phyloP scores from a whole-genome alignment of 2,888 invertebrate species.

The Erannis defoliaria region DNA sequence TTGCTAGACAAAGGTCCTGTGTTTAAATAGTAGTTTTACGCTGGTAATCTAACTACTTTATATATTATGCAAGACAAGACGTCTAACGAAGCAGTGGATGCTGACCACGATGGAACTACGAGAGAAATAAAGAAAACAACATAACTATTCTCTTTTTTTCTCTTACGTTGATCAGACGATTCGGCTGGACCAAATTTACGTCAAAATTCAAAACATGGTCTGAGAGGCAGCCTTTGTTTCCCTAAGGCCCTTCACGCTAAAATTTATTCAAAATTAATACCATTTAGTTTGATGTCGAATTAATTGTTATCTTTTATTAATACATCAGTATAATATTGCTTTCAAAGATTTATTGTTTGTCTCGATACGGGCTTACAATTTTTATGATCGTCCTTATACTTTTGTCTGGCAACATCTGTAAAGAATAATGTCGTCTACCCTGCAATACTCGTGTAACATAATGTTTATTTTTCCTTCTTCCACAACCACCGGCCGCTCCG shows the following conservation, averaged over 20 bases:
- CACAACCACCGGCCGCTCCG: conserved; percentile 56
- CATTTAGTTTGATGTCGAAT: neutral
- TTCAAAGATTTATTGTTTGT: neutral
- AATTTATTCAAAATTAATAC: neutral
- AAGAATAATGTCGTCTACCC: conserved; percentile 24
- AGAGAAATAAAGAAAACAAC: too few relatives aligned
- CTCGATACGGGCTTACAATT: neutral
- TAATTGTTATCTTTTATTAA: neutral
- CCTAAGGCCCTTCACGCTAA: neutral
- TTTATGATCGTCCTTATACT: neutral
- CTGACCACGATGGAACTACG: too few relatives aligned
- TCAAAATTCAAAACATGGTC: neutral
- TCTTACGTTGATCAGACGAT: too few relatives aligned
- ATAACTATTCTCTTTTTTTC: too few relatives aligned
- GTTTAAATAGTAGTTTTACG: neutral
- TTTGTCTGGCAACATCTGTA: conserved; percentile 48
- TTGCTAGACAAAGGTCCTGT: conserved; percentile 42
- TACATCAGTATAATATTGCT: neutral
- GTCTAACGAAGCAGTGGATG: too few relatives aligned
- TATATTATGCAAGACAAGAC: too few relatives aligned
- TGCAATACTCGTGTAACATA: conserved; percentile 61
- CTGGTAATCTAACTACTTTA: too few relatives aligned
- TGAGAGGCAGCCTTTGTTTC: neutral
- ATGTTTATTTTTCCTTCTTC: conserved; percentile 65
- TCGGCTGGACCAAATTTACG: too few relatives aligned